Conservation (phyloP, 2,888 invertebrate genomes). For the Drosophila nr. perissopoda region DNA sequence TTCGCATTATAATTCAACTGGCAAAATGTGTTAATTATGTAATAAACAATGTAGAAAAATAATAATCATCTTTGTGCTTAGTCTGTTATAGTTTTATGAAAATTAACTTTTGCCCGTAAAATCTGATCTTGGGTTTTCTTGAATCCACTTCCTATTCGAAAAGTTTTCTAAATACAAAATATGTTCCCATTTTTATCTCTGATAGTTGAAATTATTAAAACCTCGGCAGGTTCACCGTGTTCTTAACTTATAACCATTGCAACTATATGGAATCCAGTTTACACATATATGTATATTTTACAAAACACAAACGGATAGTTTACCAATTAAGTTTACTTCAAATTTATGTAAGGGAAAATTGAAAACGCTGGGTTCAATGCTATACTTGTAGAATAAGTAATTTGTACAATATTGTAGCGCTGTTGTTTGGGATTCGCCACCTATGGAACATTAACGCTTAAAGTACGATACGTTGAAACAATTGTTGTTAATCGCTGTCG, state of each 20-base stretch:
- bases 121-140: background rate
- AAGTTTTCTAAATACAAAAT: background rate
- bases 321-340: constrained; percentile 42
- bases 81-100: background rate
- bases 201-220: background rate
- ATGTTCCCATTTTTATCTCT: rapidly evolving
- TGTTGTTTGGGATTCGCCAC: constrained; percentile 19
- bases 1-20: constrained; percentile 41
- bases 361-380: constrained; percentile 43
- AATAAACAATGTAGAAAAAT: constrained; percentile 74
- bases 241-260: background rate
- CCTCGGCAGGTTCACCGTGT: background rate
- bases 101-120: background rate
- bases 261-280: background rate
- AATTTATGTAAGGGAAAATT: constrained; percentile 31
- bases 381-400: constrained; percentile 34
- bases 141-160: background rate
- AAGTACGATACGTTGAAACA: constrained; percentile 31
- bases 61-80: constrained; percentile 28
- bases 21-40: constrained; percentile 73
- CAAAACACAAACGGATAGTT: constrained; percentile 20
- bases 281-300: constrained; percentile 10
- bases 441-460: constrained; percentile 59
- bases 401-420: constrained; percentile 48
- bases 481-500: constrained; percentile 88